phyloP scores from a whole-genome alignment of 2,113 vertebrate species.

The Hiodon alosoides region DNA sequence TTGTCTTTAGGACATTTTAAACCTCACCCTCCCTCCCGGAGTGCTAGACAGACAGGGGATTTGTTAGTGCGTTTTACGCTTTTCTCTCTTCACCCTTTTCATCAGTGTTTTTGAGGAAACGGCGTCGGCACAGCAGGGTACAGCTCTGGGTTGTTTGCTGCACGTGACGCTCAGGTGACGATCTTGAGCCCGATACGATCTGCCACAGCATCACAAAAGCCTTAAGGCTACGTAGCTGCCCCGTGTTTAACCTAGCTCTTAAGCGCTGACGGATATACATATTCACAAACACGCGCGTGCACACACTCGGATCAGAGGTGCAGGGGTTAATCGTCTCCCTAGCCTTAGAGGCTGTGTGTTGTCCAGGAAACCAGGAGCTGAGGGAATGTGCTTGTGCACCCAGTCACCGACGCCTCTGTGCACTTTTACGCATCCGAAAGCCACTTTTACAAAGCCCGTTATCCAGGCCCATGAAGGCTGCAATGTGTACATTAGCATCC shows the following conservation, averaged over 20 bases:
- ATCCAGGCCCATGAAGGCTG: conserved; percentile 57
- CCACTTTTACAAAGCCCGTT: conserved; percentile 38
- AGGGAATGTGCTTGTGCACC: conserved; percentile 36
- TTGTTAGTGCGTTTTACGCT: not conserved
- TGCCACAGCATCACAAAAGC: no score
- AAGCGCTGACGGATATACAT: conserved; percentile 14
- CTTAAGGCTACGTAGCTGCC: no score
- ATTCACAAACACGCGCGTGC: conserved; percentile 2
- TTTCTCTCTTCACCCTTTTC: not conserved
- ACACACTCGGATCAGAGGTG: conserved; percentile 38
- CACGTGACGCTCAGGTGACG: not conserved
- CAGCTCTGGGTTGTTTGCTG: not conserved
- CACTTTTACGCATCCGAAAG: conserved; percentile 21
- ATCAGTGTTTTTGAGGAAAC: not conserved
- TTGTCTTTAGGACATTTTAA: no score
- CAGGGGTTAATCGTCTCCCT: conserved; percentile 43
- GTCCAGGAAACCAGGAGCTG: conserved; percentile 37
- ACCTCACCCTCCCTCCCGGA: no score
- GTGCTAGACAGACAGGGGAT: no score
- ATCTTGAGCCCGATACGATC: not conserved
- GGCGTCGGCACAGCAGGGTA: not conserved
- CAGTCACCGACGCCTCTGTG: conserved; percentile 36
- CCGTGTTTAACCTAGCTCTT: no score
- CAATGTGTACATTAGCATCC: conserved; percentile 41
- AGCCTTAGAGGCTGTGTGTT: conserved; percentile 38